Base-by-base conservation (phyloP, 2,113 vertebrate species). In the Nesoenas mayeri region DNA sequence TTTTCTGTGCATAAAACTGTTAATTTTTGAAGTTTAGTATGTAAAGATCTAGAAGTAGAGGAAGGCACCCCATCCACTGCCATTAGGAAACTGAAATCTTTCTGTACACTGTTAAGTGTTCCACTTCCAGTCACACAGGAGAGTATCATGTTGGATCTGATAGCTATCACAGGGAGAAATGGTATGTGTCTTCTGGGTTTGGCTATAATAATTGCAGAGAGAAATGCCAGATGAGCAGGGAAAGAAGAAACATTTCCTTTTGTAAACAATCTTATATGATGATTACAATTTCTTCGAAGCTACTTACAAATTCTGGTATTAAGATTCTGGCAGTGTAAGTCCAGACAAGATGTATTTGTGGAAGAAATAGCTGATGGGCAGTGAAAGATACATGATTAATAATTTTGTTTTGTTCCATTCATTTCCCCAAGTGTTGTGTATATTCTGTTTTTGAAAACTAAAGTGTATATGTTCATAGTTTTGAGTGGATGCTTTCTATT, bases 401-500 rank as follows among this genome's bases (percentile, higher is more conserved):
- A 51, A 3, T 50, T 82, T 67, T 25, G 38, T 71, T 91, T 66
- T 71, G 50, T 73, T 94, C 48, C 31, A 15, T 84, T 91, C 9
- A 56, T 61, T 95, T 96, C 73, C 54, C 87, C 12, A 51, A 89
- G 31, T 50, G 44, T 78, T 64, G 20, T 85, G 9, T 75, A 50
- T 58, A 19, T 78, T 88, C 53, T 64, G 38, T 18, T 91, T 93
- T 61, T 72, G 69, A 91, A 89, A 78, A 17, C 17, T 84, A 4
- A 48, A 36, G 11, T 74, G 18, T 83, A 22, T 74, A 50, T 25
- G 36, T 72, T 91, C 15, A 13, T 60, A 5, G 9, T 65, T 78
- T 75, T 69, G 69, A 88, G 73, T 94, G 77, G 79, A 62, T 94
- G 66, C 66, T 93, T 96, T 79, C 77, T 91, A 19, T 93, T 93